Conservation (phyloP, 2,113 vertebrate species). For the Pluvianellus socialis region DNA sequence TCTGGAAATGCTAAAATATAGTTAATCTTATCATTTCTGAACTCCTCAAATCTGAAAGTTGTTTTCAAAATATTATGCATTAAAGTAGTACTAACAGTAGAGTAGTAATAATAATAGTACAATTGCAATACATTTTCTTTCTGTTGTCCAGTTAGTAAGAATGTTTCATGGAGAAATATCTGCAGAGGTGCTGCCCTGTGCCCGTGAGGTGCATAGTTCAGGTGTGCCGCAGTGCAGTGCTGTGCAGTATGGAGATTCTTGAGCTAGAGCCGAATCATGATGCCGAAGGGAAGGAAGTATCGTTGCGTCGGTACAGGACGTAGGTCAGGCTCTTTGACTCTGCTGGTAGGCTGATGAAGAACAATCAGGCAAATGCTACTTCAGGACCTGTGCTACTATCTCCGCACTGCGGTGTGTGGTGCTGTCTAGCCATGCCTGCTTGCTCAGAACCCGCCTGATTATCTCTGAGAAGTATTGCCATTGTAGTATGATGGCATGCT, state of each 20-base stretch:
- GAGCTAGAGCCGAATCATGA: neutral
- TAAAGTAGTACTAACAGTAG: neutral
- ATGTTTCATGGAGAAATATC: neutral
- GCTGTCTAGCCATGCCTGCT: neutral
- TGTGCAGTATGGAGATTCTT: neutral
- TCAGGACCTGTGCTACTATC: neutral
- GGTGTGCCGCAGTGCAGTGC: fast-evolving
- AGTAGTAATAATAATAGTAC: neutral
- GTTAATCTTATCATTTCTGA: neutral
- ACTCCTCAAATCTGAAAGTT: neutral
- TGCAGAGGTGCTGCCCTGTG: neutral
- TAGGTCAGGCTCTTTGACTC: neutral
- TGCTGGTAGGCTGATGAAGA: neutral
- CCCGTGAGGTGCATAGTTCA: neutral
- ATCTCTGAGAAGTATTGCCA: neutral
- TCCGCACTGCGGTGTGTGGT: neutral
- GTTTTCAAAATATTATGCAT: neutral
- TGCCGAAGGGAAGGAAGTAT: neutral
- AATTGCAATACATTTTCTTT: neutral
- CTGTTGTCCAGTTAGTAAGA: neutral
- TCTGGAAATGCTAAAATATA: neutral
- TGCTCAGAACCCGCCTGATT: neutral
- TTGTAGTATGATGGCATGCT: neutral
- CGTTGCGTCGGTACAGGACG: neutral
- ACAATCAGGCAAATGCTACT: neutral